Percentiles rank a stretch among this genome's conserved stretches.
These are phyloP conservation scores for Pangasianodon hypophthalmus DNA, from an alignment of 2,113 vertebrate genomes.

Conservation along the genomic window DNA sequence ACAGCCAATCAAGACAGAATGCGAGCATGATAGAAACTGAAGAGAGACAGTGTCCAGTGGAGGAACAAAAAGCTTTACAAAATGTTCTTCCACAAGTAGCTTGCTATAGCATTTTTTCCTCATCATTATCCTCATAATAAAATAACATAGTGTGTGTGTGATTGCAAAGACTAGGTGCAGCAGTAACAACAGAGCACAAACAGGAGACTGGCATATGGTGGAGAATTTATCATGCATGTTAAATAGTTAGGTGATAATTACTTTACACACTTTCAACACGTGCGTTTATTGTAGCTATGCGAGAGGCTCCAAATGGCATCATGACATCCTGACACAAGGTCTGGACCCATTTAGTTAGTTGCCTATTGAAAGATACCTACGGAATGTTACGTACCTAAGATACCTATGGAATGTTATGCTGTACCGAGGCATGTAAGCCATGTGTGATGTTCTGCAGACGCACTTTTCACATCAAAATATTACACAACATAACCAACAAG, in stretches of 20 bases:
- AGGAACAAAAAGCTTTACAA: not conserved
- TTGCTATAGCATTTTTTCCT: not conserved
- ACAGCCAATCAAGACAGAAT: not conserved
- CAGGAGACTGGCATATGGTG: slow-evolving; percentile 14
- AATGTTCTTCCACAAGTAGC: not conserved
- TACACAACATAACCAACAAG: not conserved
- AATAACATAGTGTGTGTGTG: not conserved
- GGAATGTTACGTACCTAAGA: not conserved
- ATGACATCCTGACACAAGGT: not conserved
- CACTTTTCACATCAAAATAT: not conserved
- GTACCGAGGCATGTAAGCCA: not conserved
- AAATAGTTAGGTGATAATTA: slow-evolving; percentile 19
- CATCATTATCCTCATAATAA: not conserved
- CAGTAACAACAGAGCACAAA: not conserved
- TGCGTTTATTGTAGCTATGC: not conserved
- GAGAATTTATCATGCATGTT: not conserved
- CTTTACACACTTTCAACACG: not conserved
- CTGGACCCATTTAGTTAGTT: not conserved
- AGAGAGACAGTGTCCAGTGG: not conserved
- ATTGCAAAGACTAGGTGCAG: not conserved
- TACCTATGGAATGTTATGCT: not conserved
- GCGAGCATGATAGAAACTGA: not conserved
- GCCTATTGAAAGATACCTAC: not conserved
- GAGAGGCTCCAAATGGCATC: not conserved
- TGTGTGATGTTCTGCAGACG: not conserved